Percentiles rank a stretch among this genome's conserved stretches.
Conservation (phyloP, 2,888 invertebrate genomes). For the Platycheirus albimanus region DNA sequence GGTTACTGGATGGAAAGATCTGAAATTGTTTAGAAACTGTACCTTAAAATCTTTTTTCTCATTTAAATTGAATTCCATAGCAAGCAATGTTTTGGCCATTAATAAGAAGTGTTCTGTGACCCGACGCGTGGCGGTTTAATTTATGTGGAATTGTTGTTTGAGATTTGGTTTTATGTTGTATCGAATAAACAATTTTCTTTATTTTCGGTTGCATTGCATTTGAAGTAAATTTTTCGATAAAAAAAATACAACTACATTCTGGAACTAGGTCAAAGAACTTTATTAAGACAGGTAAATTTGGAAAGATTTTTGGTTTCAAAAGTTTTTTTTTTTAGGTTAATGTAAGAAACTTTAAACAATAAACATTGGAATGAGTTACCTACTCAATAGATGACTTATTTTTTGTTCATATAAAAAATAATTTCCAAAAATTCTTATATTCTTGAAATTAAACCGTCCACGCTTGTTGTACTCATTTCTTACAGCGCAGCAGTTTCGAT, state of each 20-base stretch:
- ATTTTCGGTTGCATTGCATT: slow-evolving; percentile 1
- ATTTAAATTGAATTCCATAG: slow-evolving; percentile 17
- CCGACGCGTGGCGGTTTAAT: background rate
- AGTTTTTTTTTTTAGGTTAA: too few species aligned
- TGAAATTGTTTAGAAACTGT: slow-evolving; percentile 29
- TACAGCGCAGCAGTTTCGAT: too few species aligned
- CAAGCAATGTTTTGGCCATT: slow-evolving; percentile 52
- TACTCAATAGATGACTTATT: too few species aligned
- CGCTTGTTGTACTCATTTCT: too few species aligned
- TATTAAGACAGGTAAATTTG: slow-evolving; percentile 18
- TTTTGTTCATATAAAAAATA: too few species aligned
- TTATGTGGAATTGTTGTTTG: slow-evolving; percentile 26
- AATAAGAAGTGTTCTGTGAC: slow-evolving; percentile 40
- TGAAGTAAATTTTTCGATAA: background rate
- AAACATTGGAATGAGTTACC: too few species aligned
- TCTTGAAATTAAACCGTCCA: too few species aligned
- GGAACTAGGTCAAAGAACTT: slow-evolving; percentile 29
- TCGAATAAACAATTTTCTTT: slow-evolving; percentile 33
- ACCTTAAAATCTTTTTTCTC: background rate
- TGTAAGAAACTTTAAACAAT: too few species aligned
- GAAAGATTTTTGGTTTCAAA: too few species aligned
- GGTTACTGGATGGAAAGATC: slow-evolving; percentile 13
- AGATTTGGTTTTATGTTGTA: slow-evolving; percentile 16
- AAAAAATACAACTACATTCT: too few species aligned
- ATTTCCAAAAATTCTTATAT: too few species aligned